phyloP scores from a whole-genome alignment of 2,113 vertebrate species.

The Microcebus tavaratra region DNA sequence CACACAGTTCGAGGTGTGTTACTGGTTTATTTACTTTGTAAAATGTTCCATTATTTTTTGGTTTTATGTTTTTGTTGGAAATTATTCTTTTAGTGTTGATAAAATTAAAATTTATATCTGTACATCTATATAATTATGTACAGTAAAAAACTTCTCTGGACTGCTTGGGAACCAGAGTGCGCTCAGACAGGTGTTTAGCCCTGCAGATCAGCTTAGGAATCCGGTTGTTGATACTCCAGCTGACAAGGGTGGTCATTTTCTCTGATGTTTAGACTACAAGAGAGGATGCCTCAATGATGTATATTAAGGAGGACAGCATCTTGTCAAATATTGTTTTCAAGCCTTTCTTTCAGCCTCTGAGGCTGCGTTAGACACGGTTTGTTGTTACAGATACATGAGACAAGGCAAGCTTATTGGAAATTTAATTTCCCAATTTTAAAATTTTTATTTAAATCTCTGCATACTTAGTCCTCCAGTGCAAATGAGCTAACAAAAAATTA shows the following conservation, averaged over 20 bases:
- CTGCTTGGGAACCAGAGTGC: not conserved
- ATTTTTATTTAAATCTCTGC: not conserved
- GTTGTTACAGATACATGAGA: not conserved
- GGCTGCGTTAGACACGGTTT: not conserved
- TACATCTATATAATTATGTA: too few species aligned
- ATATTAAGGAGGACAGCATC: not conserved
- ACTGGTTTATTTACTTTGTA: not conserved
- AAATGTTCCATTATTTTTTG: not conserved
- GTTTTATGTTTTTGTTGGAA: not conserved
- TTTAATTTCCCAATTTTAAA: not conserved
- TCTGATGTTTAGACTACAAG: not conserved
- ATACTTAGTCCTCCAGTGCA: not conserved
- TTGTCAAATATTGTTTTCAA: not conserved
- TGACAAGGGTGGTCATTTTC: not conserved
- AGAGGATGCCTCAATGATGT: not conserved
- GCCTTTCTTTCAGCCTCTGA: not conserved
- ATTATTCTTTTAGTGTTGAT: not conserved
- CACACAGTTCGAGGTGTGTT: not conserved
- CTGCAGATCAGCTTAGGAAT: not conserved
- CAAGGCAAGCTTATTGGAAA: not conserved
- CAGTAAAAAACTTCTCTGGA: not conserved
- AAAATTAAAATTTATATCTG: not conserved
- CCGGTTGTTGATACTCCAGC: not conserved
- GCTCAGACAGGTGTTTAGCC: too few species aligned
- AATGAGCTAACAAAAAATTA: too few species aligned